Percentiles rank a stretch among this genome's conserved stretches.
Conservation (phyloP, 2,113 vertebrate genomes). For the Chaetorhynchus papuensis region DNA sequence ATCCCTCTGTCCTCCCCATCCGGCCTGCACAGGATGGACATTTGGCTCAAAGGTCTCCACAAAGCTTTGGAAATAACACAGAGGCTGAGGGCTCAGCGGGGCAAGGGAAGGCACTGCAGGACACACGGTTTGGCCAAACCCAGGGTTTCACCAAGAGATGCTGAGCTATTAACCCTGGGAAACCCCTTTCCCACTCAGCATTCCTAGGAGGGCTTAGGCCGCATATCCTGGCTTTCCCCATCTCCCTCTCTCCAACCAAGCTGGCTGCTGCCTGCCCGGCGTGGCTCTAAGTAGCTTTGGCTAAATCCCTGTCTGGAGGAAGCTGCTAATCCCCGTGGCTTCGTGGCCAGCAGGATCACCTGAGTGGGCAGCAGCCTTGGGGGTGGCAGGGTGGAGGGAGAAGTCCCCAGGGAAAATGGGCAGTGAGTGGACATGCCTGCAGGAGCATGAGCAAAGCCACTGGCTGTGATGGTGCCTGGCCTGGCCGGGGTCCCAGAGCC, state of each 20-base stretch:
- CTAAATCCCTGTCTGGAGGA: background rate
- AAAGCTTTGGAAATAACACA: background rate
- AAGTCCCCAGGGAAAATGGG: background rate
- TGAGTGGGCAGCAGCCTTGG: background rate
- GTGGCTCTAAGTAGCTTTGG: conserved; percentile 3
- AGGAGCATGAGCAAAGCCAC: background rate
- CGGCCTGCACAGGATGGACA: rapidly evolving
- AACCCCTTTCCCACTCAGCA: background rate
- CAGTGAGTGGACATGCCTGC: rapidly evolving
- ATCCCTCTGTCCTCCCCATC: background rate
- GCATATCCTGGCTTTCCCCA: background rate
- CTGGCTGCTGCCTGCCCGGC: rapidly evolving
- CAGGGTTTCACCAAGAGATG: background rate
- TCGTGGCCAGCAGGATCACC: background rate
- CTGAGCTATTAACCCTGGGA: background rate
- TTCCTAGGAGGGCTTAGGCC: background rate
- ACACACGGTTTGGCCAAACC: rapidly evolving
- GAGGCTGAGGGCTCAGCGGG: background rate
- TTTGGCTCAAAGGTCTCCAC: background rate
- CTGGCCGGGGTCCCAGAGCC: background rate
- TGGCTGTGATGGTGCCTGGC: rapidly evolving
- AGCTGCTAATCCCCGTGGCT: background rate
- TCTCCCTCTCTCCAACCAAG: background rate
- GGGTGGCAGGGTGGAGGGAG: background rate
- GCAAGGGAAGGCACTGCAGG: background rate